Percentiles rank a stretch among this genome's conserved stretches.
phyloP scores from a whole-genome alignment of 2,888 invertebrate species.

The Ormyrus thymus region DNA sequence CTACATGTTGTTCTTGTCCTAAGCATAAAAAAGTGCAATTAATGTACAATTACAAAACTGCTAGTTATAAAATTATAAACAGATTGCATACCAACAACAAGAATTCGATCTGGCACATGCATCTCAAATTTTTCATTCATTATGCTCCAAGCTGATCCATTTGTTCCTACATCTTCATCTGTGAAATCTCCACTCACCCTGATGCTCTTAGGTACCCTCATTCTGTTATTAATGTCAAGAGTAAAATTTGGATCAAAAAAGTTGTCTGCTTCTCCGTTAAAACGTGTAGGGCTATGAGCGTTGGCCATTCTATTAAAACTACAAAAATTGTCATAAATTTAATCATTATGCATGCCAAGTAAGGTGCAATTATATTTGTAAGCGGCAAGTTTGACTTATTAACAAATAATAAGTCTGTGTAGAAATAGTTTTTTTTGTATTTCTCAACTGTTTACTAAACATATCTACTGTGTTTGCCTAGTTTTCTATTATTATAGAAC shows the following conservation, averaged over 20 bases:
- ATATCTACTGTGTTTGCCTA: no score
- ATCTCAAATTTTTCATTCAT: slow-evolving; percentile 86
- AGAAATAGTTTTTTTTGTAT: background rate
- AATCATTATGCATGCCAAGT: no score
- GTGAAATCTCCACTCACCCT: slow-evolving; percentile 84
- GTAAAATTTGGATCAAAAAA: slow-evolving; percentile 84
- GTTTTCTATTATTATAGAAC: no score
- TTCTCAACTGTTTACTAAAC: no score
- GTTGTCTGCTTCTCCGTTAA: slow-evolving; percentile 78
- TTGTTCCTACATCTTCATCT: slow-evolving; percentile 80
- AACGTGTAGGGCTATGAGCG: slow-evolving; percentile 79
- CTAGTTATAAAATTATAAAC: slow-evolving; percentile 43
- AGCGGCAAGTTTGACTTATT: background rate
- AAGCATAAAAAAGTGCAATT: slow-evolving; percentile 29
- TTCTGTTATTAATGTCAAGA: slow-evolving; percentile 86
- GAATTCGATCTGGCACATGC: slow-evolving; percentile 95
- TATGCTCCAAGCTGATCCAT: slow-evolving; percentile 78
- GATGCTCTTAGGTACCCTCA: slow-evolving; percentile 88
- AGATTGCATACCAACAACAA: slow-evolving; percentile 85
- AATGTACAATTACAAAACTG: background rate
- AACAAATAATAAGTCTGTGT: no score
- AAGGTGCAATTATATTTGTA: no score
- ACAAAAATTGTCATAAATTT: background rate
- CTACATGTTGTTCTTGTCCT: slow-evolving; percentile 79
- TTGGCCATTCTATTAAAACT: slow-evolving; percentile 46